Base-by-base conservation (phyloP, 1,140 invertebrate species). In the Drosophila kepulauana region DNA sequence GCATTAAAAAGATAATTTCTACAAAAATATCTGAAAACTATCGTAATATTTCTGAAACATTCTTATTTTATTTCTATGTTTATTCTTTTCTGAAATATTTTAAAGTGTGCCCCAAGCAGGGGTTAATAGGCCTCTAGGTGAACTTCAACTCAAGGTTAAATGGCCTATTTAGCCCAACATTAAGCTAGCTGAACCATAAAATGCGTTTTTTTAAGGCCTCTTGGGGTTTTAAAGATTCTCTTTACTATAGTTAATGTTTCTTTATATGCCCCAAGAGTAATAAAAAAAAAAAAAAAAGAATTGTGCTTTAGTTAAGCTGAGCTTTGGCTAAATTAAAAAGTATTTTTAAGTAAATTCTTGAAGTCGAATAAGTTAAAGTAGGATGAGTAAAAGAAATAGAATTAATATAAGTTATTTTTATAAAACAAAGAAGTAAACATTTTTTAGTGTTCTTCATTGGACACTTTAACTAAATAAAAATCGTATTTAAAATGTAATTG, bases 71-170 rank as follows among this genome's bases (percentile, higher is more conserved):
- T 3, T 20, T 20, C 20, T 20, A 20, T 49, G 48, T 49, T 25
- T n/a, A 25, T 43, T 43, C n/a, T 49, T 49, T 8, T 8, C 2
- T 38, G 35, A 8, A 25, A 25, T 25, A 25, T 25, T 25, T 25
- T 25, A 25, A 25, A 15, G 48, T 28, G 10, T 49, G 20, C 41
- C 41, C 41, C 30, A 15, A 35, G 30, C 7, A 10, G 51, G 35
- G 54, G 54, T 57, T 57, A 57, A 57, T 57, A 57, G 54, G 54
- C 1, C 54, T 56, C 52, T 56, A 8, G 33, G 52, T 56, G 52
- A 56, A 56, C 52, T 41, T 8, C 15, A 57, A 33, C 35, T 41
- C 54, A 57, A 57, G 54, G 54, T 57, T 41, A 57, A 57, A 41
- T 10, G 8, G 35, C 54, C 30, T 54, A 57, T 38, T 57, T 38